A percentile compares a stretch with the other conserved stretches of the same genome.
These are phyloP conservation scores for Drosophila grimshawi DNA, from an alignment of 1,140 invertebrate species.

Conservation along the genomic window DNA sequence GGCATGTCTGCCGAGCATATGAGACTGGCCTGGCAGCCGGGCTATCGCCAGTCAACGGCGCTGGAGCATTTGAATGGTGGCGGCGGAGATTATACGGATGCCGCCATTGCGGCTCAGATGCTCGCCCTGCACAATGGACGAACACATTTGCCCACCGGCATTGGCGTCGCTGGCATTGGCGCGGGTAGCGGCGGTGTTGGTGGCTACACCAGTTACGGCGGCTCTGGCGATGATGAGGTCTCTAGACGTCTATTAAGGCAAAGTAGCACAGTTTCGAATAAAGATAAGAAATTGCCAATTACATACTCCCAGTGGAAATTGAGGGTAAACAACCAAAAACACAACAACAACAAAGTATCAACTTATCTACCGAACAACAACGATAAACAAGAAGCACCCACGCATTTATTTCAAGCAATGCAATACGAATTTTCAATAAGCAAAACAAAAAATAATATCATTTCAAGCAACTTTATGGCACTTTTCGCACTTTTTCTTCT, in stretches of 20 bases:
- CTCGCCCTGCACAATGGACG: constrained; percentile 75
- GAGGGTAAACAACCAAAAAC: constrained; percentile 76
- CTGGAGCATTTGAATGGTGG: constrained; percentile 70
- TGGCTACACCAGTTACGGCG: constrained; percentile 1
- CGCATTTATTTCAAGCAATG: constrained; percentile 23
- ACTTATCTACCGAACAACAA: constrained; percentile 3
- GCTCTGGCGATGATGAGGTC: constrained; percentile 78
- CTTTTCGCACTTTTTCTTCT: constrained; percentile 5
- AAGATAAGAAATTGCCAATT: constrained; percentile 85
- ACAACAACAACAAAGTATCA: constrained; percentile 9
- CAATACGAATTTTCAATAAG: constrained; percentile 15
- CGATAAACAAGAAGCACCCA: constrained; percentile 6
- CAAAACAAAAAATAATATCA: constrained; percentile 23
- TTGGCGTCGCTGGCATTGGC: constrained; percentile 40
- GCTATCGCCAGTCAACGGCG: constrained; percentile 76
- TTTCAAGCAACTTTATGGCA: constrained; percentile 18
- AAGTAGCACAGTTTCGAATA: constrained; percentile 83
- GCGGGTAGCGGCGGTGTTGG: constrained; percentile 6
- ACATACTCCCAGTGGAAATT: constrained; percentile 85
- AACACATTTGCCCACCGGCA: constrained; percentile 63
- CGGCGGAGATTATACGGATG: constrained; percentile 62
- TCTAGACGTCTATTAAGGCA: constrained; percentile 84
- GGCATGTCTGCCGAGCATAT: constrained; percentile 28
- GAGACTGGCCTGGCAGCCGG: constrained; percentile 65
- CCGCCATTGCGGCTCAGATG: constrained; percentile 71